phyloP scores from a whole-genome alignment of 2,113 vertebrate species.

The Catharus bicknelli region DNA sequence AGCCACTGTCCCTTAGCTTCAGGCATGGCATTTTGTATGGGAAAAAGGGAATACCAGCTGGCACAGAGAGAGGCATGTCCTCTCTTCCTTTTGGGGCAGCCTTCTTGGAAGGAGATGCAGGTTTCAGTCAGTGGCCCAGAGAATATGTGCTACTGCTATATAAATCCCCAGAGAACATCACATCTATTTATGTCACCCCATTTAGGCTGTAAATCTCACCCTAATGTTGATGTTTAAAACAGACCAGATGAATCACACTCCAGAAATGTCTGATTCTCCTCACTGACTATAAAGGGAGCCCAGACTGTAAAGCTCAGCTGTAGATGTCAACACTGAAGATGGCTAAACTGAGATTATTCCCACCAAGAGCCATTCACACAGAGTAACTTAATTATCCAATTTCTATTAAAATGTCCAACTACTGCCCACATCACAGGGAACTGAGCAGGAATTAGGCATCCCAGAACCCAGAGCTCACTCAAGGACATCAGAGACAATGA shows the following conservation, averaged over 20 bases:
- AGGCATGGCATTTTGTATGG: background rate
- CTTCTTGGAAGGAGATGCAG: background rate
- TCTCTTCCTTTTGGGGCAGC: background rate
- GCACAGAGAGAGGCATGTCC: background rate
- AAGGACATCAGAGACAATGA: background rate
- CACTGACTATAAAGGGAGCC: background rate
- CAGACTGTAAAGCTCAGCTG: constrained; percentile 3
- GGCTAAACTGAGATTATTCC: background rate
- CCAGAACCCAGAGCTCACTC: background rate
- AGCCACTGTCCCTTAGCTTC: background rate
- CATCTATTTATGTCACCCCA: constrained; percentile 40
- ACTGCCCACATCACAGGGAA: background rate
- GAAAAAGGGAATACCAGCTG: background rate
- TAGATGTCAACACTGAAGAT: background rate
- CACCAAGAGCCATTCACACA: background rate
- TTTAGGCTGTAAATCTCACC: constrained; percentile 52
- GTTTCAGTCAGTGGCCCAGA: background rate
- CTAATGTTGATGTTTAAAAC: constrained; percentile 37
- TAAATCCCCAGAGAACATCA: constrained; percentile 34
- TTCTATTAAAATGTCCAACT: background rate
- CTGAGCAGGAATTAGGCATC: background rate
- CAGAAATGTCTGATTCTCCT: constrained; percentile 28
- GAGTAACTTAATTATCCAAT: background rate
- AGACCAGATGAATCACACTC: constrained; percentile 50
- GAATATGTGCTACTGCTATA: constrained; percentile 36